Conservation (phyloP, 1,140 invertebrate species). For the Leucophenga varia region DNA sequence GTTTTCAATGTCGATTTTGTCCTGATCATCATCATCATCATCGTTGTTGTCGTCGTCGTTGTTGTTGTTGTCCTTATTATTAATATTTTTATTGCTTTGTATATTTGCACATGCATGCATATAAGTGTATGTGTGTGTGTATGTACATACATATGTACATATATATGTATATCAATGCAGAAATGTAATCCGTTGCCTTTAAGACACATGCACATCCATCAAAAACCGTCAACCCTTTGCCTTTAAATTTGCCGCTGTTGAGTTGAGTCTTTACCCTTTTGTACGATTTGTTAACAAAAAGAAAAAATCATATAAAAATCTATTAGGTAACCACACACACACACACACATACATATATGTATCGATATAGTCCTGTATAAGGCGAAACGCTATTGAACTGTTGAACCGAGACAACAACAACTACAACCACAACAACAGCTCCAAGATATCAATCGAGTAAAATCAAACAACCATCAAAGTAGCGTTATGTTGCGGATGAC, state of each 20-base stretch:
- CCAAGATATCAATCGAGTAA: constrained; percentile 43
- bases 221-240: constrained; percentile 4
- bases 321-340: constrained; percentile 46
- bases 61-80: too few relatives aligned
- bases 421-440: constrained; percentile 1
- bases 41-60: too few relatives aligned
- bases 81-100: not conserved
- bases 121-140: not conserved
- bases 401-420: not conserved
- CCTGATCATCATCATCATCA: too few relatives aligned
- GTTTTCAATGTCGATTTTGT: too few relatives aligned
- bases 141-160: not conserved
- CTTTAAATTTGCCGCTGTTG: too few relatives aligned
- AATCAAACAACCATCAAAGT: constrained; percentile 56
- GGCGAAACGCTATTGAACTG: too few relatives aligned
- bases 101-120: not conserved
- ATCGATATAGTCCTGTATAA: too few relatives aligned
- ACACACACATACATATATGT: constrained; percentile 10
- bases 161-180: too few relatives aligned
- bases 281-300: constrained; percentile 4
- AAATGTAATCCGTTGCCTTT: too few relatives aligned
- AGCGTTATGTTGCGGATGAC: constrained; percentile 36
- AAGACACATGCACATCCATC: constrained; percentile 4
- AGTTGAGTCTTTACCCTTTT: constrained; percentile 20
- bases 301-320: constrained; percentile 45